Evolutionary conservation across 2,888 invertebrate genomes (phyloP).

Genomic region (Colostygia pectinataria): DNA sequence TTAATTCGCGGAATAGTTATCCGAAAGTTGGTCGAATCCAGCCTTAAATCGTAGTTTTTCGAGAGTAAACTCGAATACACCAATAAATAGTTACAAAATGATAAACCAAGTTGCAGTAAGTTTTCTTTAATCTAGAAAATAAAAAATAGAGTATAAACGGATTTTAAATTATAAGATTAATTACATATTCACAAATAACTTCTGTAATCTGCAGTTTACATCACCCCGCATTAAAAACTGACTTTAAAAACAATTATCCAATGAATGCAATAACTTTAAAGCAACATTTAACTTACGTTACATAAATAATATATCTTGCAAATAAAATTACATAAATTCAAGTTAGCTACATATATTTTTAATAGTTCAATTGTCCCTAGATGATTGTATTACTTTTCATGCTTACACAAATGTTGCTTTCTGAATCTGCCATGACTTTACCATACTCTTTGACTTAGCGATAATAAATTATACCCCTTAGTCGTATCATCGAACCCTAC

Average conservation of each 20-base stretch:
- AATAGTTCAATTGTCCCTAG: slow-evolving; percentile 77
- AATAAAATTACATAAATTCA: slow-evolving; percentile 80
- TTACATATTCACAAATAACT: slow-evolving; percentile 83
- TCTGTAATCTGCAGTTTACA: slow-evolving; percentile 68
- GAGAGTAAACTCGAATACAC: too few relatives aligned
- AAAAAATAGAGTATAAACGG: slow-evolving; percentile 82
- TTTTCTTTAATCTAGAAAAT: slow-evolving; percentile 83
- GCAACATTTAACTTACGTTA: slow-evolving; percentile 81
- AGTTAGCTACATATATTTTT: slow-evolving; percentile 78
- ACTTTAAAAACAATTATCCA: slow-evolving; percentile 73
- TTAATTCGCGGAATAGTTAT: too few relatives aligned
- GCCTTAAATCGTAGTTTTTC: too few relatives aligned
- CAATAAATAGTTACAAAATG: slow-evolving; percentile 22
- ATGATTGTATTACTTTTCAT: slow-evolving; percentile 61
- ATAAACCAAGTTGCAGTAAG: slow-evolving; percentile 64
- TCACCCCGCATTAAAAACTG: slow-evolving; percentile 68
- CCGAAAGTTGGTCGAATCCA: too few relatives aligned
- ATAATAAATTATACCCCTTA: slow-evolving; percentile 40
- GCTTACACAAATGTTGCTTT: slow-evolving; percentile 45
- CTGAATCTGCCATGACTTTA: slow-evolving; percentile 16
- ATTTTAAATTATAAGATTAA: slow-evolving; percentile 83
- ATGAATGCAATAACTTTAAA: slow-evolving; percentile 78
- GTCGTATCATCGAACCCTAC: slow-evolving; percentile 46
- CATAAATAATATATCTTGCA: slow-evolving; percentile 79
- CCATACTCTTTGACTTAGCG: slow-evolving; percentile 57